Evolutionary conservation across 2,888 invertebrate genomes (phyloP), one percentile per base, ranked within the genome.

Genomic region (Colostygia pectinataria): DNA sequence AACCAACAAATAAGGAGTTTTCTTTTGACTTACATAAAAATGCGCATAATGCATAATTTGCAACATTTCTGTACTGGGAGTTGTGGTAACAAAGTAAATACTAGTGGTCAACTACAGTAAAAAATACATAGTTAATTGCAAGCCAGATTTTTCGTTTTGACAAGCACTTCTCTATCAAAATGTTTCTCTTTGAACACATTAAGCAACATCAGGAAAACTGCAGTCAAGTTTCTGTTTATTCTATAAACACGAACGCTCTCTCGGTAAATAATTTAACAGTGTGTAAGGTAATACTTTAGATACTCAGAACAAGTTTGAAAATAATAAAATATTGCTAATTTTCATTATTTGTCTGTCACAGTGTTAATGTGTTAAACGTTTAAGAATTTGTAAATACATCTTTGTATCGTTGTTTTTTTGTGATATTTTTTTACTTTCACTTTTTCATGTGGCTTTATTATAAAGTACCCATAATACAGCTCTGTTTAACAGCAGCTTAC

Each of bases 291-390:
- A 61, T 63, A 63, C 64, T 59, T 64, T 67, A 69, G 71, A 68
- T 68, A 74, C 66, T 33, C 1, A 42, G 23, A 48, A 47, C 58
- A 59, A 71, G 66, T 78, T 78, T 72, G 70, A 57, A 44, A 55
- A 68, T 61, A 59, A 67, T 75, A 67, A 76, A 71, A 69, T 51
- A 63, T 73, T 68, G 81, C 78, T 80, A 80, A 80, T 82, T 74
- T 72, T 67, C 65, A 55, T 72, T 79, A 65, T 84, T 79, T 83
- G 74, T 71, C 52, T 67, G 80, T 68, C 69, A 83, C 78, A 71
- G 59, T 65, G 61, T 56, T 57, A 58, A 59, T 57, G 55, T 57
- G 57, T 40, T 44, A 55, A 48, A n/a, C 34, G 14, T n/a, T 39
- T 10, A 23, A 50, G 5, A 24, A 47, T 13, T 3, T 15, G 2